phyloP scores from a whole-genome alignment of 2,888 invertebrate species.

The Operophtera brumata region DNA sequence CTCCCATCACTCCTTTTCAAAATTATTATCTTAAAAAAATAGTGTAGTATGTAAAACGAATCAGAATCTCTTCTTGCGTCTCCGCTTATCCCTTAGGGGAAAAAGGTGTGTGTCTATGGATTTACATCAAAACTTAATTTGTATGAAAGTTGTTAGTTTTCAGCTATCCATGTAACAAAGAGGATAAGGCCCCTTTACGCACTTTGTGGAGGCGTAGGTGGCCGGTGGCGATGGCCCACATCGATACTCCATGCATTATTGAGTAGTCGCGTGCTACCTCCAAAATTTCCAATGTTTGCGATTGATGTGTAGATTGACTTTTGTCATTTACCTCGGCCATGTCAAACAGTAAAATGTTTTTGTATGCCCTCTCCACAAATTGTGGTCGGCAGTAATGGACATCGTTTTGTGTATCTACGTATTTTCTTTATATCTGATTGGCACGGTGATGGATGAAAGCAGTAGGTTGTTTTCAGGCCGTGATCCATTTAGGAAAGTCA shows the following conservation, averaged over 20 bases:
- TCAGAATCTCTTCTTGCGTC: too few species aligned
- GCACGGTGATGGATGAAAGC: slow-evolving; percentile 69
- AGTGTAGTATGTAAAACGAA: too few species aligned
- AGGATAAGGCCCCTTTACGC: slow-evolving; percentile 58
- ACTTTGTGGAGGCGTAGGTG: slow-evolving; percentile 39
- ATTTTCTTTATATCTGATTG: slow-evolving; percentile 69
- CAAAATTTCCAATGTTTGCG: slow-evolving; percentile 80
- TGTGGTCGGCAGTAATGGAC: slow-evolving; percentile 71
- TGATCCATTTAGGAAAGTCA: slow-evolving; percentile 41
- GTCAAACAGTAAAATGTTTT: slow-evolving; percentile 79
- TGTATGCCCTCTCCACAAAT: slow-evolving; percentile 71
- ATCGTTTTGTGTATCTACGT: slow-evolving; percentile 65
- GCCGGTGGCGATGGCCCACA: slow-evolving; percentile 70
- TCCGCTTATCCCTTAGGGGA: too few species aligned
- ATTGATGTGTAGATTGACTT: slow-evolving; percentile 81
- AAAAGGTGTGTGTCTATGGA: too few species aligned
- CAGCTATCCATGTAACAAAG: slow-evolving; percentile 19
- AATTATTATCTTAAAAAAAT: too few species aligned
- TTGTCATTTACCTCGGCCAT: slow-evolving; percentile 78
- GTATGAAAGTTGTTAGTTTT: slow-evolving; percentile 8
- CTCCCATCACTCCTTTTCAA: too few species aligned
- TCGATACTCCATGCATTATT: slow-evolving; percentile 80
- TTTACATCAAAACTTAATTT: too few species aligned
- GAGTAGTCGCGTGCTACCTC: slow-evolving; percentile 76
- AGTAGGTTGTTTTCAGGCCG: slow-evolving; percentile 57